These are phyloP conservation scores for Physella acuta DNA, from an alignment of 1,140 invertebrate genomes.

Conservation along the genomic window DNA sequence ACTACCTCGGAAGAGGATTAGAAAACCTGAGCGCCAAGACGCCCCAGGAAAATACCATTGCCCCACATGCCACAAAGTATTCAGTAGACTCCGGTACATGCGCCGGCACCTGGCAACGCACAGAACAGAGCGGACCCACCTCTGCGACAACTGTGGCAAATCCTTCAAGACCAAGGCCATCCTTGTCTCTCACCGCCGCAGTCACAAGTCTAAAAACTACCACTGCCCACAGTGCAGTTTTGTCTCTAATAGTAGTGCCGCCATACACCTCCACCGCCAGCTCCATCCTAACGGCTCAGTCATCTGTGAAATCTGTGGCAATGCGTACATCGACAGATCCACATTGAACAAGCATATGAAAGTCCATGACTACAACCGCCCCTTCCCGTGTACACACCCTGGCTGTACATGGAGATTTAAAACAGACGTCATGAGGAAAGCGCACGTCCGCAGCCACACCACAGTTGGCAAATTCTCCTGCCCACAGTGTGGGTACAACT, in stretches of 20 bases:
- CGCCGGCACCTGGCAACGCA: slow-evolving; percentile 46
- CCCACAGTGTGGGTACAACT: slow-evolving; percentile 47
- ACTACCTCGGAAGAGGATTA: slow-evolving; percentile 10
- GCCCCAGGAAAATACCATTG: slow-evolving; percentile 46
- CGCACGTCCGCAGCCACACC: slow-evolving; percentile 50
- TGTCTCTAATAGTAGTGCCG: slow-evolving; percentile 43
- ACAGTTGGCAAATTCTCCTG: slow-evolving; percentile 47
- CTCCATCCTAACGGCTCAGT: slow-evolving; percentile 50
- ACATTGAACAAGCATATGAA: slow-evolving; percentile 53
- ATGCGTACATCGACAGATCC: slow-evolving; percentile 52
- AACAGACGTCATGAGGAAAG: slow-evolving; percentile 51
- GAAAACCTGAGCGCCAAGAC: slow-evolving; percentile 49
- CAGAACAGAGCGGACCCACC: slow-evolving; percentile 39
- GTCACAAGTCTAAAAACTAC: slow-evolving; percentile 47
- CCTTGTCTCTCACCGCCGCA: slow-evolving; percentile 43
- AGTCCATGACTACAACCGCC: slow-evolving; percentile 52
- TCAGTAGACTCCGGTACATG: slow-evolving; percentile 48
- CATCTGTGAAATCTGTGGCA: slow-evolving; percentile 55
- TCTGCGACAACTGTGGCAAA: slow-evolving; percentile 54
- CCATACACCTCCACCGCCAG: slow-evolving; percentile 55
- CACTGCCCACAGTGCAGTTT: slow-evolving; percentile 54
- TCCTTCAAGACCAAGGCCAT: slow-evolving; percentile 48
- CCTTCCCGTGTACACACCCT: slow-evolving; percentile 48
- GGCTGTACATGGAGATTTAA: slow-evolving; percentile 56
- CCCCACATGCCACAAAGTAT: slow-evolving; percentile 49